phyloP scores from a whole-genome alignment of 2,888 invertebrate genomes.

The Luffia ferchaultella region DNA sequence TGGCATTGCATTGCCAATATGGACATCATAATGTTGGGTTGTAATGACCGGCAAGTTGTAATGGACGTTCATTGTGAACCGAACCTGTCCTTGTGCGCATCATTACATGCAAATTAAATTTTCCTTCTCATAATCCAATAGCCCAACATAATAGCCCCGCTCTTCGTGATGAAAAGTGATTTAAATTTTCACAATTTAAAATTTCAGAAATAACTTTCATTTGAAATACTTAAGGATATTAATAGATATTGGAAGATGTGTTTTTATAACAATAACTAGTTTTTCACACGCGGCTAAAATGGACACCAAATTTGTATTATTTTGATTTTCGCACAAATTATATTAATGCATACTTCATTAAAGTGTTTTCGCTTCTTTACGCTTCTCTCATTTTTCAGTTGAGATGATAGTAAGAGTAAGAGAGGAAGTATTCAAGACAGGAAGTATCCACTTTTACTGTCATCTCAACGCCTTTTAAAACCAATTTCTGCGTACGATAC shows the following conservation, averaged over 20 bases:
- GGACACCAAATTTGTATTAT: not conserved
- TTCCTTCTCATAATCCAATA: not conserved
- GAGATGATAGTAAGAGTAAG: no score
- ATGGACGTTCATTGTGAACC: not conserved
- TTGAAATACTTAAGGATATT: not conserved
- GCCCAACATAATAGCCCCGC: not conserved
- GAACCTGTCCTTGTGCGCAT: not conserved
- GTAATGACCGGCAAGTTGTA: not conserved
- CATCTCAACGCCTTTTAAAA: no score
- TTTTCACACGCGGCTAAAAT: not conserved
- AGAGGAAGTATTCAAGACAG: no score
- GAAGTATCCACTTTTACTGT: no score
- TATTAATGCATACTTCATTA: no score
- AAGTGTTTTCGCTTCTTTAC: no score
- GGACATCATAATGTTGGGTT: not conserved
- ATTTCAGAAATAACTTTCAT: not conserved
- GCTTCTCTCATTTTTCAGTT: no score
- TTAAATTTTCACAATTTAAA: not conserved
- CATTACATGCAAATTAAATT: not conserved
- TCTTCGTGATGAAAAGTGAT: not conserved
- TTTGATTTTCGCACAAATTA: no score
- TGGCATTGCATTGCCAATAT: not conserved
- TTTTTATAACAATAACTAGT: not conserved
- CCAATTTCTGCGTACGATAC: no score
- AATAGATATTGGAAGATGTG: no score